A percentile compares a stretch with the other conserved stretches of the same genome.
Conservation (phyloP, 2,113 vertebrate species). For the Varanus komodoensis region DNA sequence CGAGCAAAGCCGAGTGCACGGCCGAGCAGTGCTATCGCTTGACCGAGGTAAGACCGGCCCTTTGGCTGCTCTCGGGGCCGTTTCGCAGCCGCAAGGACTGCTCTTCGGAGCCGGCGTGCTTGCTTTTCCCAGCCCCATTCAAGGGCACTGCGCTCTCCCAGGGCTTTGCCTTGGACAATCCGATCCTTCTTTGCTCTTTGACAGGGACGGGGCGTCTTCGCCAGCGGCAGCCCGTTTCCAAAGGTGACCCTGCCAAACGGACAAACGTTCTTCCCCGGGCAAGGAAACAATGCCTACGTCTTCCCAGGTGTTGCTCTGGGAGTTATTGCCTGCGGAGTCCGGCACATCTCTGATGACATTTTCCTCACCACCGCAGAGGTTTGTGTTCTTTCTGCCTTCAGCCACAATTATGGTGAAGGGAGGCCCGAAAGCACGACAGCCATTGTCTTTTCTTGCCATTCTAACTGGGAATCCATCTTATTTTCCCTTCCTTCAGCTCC, state of each 20-base stretch:
- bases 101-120: no score
- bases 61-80: background rate
- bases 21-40: conserved; percentile 94
- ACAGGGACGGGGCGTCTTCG: conserved; percentile 95
- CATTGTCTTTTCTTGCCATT: no score
- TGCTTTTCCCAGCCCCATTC: background rate
- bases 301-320: conserved; percentile 96
- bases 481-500: background rate
- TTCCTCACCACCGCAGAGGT: conserved; percentile 97
- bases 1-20: conserved; percentile 96
- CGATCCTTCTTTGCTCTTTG: conserved; percentile 48
- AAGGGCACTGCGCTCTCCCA: no score
- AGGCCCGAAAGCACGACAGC: background rate
- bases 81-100: background rate
- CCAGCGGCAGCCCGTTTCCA: conserved; percentile 93
- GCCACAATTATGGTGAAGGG: rapidly evolving
- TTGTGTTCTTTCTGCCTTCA: conserved; percentile 7
- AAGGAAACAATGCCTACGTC: conserved; percentile 97
- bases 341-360: conserved; percentile 93
- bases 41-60: conserved; percentile 82
- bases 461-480: background rate
- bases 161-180: background rate
- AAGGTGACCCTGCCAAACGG: conserved; percentile 90
- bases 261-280: conserved; percentile 92
- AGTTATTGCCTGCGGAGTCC: conserved; percentile 87